Evolutionary conservation across 1,140 invertebrate genomes (phyloP).

Genomic region (Ostrea denselamellosa): DNA sequence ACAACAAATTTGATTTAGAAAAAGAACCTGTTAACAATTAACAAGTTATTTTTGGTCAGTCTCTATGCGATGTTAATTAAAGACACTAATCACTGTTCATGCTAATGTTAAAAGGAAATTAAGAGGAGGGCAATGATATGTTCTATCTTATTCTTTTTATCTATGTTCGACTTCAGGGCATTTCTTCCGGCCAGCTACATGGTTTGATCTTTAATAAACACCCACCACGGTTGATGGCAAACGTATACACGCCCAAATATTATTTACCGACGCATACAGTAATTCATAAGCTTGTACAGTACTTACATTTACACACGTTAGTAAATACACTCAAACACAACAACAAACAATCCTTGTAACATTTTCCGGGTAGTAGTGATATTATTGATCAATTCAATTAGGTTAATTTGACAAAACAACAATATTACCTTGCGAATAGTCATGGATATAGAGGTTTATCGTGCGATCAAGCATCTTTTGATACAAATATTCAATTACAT

Average conservation of each 20-base stretch:
- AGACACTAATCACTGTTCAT: not conserved
- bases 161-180: not conserved
- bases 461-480: not conserved
- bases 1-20: not conserved
- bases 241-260: not conserved
- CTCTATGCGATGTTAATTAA: not conserved
- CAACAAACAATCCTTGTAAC: not conserved
- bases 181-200: not conserved
- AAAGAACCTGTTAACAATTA: not conserved
- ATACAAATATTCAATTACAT: not conserved
- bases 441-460: not conserved
- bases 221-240: not conserved
- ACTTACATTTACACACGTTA: not conserved
- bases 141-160: constrained; percentile 10
- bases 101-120: not conserved
- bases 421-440: not conserved
- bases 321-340: not conserved
- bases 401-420: not conserved
- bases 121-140: not conserved
- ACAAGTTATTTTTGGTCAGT: not conserved
- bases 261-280: constrained; percentile 2
- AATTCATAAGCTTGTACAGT: not conserved
- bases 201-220: constrained; percentile 10
- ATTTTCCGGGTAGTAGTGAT: not conserved
- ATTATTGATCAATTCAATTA: not conserved